These are phyloP conservation scores for Hecatera dysodea DNA, from an alignment of 2,888 invertebrate genomes.

Conservation along the genomic window DNA sequence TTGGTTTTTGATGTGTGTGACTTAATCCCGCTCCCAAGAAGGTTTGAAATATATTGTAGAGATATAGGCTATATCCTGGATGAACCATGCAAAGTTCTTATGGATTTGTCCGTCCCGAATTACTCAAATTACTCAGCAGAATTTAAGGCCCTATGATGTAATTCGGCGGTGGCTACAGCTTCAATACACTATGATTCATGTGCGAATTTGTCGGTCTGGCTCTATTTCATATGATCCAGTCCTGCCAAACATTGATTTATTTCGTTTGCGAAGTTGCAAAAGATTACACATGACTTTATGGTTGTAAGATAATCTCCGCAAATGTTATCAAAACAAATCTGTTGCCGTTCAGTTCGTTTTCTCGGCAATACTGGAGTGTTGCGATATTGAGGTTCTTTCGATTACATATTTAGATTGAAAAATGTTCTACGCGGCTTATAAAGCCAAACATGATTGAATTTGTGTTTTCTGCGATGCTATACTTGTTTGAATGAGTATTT, in stretches of 20 bases:
- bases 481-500: neutral
- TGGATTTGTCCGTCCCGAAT: neutral
- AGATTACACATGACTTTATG: slow-evolving; percentile 32
- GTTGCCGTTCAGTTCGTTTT: slow-evolving; percentile 49
- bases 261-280: slow-evolving; percentile 33
- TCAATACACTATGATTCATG: slow-evolving; percentile 4
- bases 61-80: neutral
- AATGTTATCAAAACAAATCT: slow-evolving; percentile 63
- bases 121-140: neutral
- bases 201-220: neutral
- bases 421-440: slow-evolving; percentile 22
- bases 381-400: slow-evolving; percentile 49
- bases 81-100: neutral
- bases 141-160: neutral
- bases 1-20: slow-evolving; percentile 25
- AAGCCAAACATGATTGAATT: slow-evolving; percentile 16
- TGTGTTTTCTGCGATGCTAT: slow-evolving; percentile 1
- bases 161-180: neutral
- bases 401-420: slow-evolving; percentile 46
- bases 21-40: slow-evolving; percentile 16
- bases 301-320: slow-evolving; percentile 45
- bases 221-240: slow-evolving; percentile 9
- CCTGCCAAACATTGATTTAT: slow-evolving; percentile 34
- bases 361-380: slow-evolving; percentile 50
- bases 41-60: neutral